These are phyloP conservation scores for Lysiphlebus fabarum DNA, from an alignment of 1,140 invertebrate species.

Conservation along the genomic window DNA sequence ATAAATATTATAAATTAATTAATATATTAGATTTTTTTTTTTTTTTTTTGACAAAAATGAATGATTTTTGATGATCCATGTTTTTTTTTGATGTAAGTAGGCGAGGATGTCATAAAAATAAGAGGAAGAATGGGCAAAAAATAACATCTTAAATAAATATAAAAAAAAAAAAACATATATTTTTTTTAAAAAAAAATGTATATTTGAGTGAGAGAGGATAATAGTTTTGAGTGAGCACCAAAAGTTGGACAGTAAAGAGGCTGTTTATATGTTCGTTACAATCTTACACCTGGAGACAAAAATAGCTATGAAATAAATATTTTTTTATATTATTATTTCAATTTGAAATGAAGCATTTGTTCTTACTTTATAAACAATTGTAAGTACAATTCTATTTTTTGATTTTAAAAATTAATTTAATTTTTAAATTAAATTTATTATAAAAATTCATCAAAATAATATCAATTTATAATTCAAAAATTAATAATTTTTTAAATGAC, in stretches of 20 bases:
- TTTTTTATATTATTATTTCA: neutral
- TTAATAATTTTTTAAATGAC: too few relatives aligned
- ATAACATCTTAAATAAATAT: neutral
- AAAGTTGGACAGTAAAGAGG: constrained; percentile 15
- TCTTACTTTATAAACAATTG: constrained; percentile 12
- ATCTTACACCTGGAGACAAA: constrained; percentile 48
- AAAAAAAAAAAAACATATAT: constrained; percentile 3
- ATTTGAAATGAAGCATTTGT: constrained; percentile 20
- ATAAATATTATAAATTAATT: too few relatives aligned
- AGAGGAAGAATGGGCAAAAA: constrained; percentile 1
- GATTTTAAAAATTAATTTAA: too few relatives aligned
- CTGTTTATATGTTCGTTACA: constrained; percentile 42
- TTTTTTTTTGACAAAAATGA: too few relatives aligned
- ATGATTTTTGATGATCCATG: too few relatives aligned
- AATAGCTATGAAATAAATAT: constrained; percentile 37
- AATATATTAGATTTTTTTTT: too few relatives aligned
- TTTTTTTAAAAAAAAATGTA: constrained; percentile 11
- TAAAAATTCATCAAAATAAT: too few relatives aligned
- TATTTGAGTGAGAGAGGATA: constrained; percentile 14
- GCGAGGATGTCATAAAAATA: neutral
- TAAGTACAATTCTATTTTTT: constrained; percentile 14
- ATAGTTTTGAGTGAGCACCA: constrained; percentile 20
- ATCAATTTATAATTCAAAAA: too few relatives aligned
- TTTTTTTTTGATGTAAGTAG: too few relatives aligned
- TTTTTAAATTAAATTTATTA: too few relatives aligned